Evolutionary conservation across 2,113 vertebrate genomes (phyloP).

Genomic region (Merops nubicus): DNA sequence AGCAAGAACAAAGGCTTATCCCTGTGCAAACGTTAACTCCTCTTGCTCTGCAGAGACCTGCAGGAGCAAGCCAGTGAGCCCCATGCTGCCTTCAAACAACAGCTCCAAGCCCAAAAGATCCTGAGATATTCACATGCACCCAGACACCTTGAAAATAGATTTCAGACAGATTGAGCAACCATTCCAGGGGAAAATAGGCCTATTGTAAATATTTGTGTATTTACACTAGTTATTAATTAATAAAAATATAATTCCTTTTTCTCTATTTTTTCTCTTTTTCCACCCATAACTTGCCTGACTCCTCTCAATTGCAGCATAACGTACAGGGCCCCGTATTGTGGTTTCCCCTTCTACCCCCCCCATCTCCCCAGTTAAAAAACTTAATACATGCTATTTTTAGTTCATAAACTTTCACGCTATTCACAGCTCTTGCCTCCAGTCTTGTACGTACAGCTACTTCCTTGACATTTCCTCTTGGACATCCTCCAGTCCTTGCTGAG

Average conservation of each 20-base stretch:
- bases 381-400: neutral
- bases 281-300: neutral
- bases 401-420: neutral
- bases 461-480: slow-evolving; percentile 5
- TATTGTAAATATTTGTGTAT: neutral
- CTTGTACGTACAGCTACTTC: neutral
- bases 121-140: neutral
- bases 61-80: neutral
- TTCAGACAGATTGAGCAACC: neutral
- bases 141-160: neutral
- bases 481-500: neutral
- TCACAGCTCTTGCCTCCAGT: neutral
- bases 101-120: neutral
- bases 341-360: neutral
- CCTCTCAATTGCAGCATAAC: neutral
- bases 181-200: neutral
- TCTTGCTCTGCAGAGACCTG: neutral
- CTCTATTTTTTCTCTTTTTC: neutral
- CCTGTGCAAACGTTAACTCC: slow-evolving; percentile 22
- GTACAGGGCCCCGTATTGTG: neutral
- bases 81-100: neutral
- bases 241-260: neutral
- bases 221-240: neutral
- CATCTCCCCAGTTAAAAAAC: neutral
- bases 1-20: neutral